Percentiles rank a stretch among this genome's conserved stretches.
Conservation (phyloP, 2,797 vertebrate genomes). For the Brachyrhaphis roseni region DNA sequence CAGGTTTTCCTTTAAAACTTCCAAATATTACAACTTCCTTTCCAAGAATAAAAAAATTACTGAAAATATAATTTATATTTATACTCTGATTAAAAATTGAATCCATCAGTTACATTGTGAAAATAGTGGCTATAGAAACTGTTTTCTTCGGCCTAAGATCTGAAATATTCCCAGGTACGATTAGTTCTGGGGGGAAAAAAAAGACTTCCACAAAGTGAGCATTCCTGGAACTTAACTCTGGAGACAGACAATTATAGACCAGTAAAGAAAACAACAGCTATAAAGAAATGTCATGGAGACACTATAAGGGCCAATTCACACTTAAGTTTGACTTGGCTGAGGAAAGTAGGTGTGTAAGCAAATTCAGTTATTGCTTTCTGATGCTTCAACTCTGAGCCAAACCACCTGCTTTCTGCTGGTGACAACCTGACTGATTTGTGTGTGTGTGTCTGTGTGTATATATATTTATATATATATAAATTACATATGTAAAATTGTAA, state of each 20-base stretch:
- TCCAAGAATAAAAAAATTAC: background rate
- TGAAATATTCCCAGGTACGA: slow-evolving; percentile 21
- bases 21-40: background rate
- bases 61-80: background rate
- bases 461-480: too few species aligned
- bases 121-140: background rate
- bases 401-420: slow-evolving; percentile 78
- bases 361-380: slow-evolving; percentile 86
- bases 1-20: background rate
- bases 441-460: background rate
- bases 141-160: background rate
- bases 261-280: slow-evolving; percentile 28
- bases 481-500: too few species aligned
- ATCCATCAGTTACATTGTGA: background rate
- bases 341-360: slow-evolving; percentile 74
- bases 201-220: slow-evolving; percentile 23
- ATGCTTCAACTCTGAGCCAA: slow-evolving; percentile 83
- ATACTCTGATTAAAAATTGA: slow-evolving; percentile 5
- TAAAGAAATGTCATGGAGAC: slow-evolving; percentile 55
- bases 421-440: too few species aligned
- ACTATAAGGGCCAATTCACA: slow-evolving; percentile 66
- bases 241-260: slow-evolving; percentile 38
- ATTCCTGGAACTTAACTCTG: slow-evolving; percentile 54
- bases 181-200: slow-evolving; percentile 37
- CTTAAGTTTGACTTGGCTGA: slow-evolving; percentile 83